phyloP scores from a whole-genome alignment of 2,888 invertebrate species.

The Portevinia maculata region DNA sequence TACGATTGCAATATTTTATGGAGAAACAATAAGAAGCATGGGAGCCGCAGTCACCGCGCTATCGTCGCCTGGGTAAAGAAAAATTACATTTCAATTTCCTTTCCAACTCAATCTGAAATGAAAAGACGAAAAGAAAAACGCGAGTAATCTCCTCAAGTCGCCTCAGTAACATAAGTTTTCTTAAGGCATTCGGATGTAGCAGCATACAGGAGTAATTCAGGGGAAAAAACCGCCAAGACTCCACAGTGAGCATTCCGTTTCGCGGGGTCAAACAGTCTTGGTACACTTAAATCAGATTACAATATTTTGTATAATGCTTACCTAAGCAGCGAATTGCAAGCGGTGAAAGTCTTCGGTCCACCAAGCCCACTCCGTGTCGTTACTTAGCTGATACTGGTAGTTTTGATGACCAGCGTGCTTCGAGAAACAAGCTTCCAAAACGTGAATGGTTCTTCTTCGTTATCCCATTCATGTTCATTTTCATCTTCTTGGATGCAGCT shows the following conservation, averaged over 20 bases:
- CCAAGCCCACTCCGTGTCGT: neutral
- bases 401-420: constrained; percentile 10
- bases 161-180: constrained; percentile 16
- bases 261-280: constrained; percentile 46
- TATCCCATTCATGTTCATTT: constrained; percentile 8
- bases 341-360: constrained; percentile 56
- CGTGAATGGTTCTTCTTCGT: constrained; percentile 26
- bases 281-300: constrained; percentile 46
- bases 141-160: neutral
- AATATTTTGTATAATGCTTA: constrained; percentile 20
- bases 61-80: constrained; percentile 21
- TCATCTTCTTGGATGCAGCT: constrained; percentile 13
- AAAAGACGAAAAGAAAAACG: neutral
- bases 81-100: constrained; percentile 64
- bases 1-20: neutral
- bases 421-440: constrained; percentile 14
- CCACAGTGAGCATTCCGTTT: constrained; percentile 27
- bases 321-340: constrained; percentile 31
- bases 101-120: constrained; percentile 52
- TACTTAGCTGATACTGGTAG: constrained; percentile 9
- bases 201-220: constrained; percentile 35
- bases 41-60: too few relatives aligned
- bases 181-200: constrained; percentile 19
- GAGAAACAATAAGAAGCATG: constrained; percentile 4
- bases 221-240: constrained; percentile 41